Base-by-base conservation (phyloP, 1,140 invertebrate species). In the Caerostris extrusa region DNA sequence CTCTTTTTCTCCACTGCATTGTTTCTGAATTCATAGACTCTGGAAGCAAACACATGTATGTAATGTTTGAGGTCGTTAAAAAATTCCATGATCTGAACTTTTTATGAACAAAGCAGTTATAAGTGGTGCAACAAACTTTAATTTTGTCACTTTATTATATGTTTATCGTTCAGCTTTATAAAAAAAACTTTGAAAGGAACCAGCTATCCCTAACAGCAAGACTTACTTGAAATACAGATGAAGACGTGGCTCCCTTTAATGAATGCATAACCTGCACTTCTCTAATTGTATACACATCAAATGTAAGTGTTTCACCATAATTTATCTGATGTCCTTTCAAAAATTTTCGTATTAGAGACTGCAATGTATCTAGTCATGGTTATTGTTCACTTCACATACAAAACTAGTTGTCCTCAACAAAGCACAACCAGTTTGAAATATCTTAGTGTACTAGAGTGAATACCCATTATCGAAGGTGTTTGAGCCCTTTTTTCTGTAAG, bases 281-380 rank as follows among this genome's bases (percentile, higher is more conserved):
- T 58, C 6, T 60, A 58, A 85, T 5, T 57, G 57, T 19, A 57
- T 85, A 85, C 83, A 57, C 55, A 19, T 56, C 10, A 12, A 77
- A 53, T 88, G 64, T 58, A 64, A 58, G n/a, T 53, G 58, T 85
- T 58, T 85, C 56, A 85, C 55, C 56, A 57, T 14, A 19, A 8
- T 57, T 85, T 57, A 85, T 57, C 8, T 7, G n/a, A 19, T 19
- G 83, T n/a, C 83, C 19, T 58, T 85, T 85, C 17, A 85, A 85
- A 53, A 85, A 58, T 17, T 58, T 50, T 53, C 10, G 50, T 17
- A 77, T 58, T 87, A 55, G 67, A 93, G 12, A 77, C 53, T 71
- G 55, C 55, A 77, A 87, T 83, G 67, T 86, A 77, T 93, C 92
- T 93, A 93, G 92, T 93, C 92, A 93, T 93, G 92, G 92, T 93